These are phyloP conservation scores for Colletes collaris DNA, from an alignment of 2,888 invertebrate species.

Conservation along the genomic window DNA sequence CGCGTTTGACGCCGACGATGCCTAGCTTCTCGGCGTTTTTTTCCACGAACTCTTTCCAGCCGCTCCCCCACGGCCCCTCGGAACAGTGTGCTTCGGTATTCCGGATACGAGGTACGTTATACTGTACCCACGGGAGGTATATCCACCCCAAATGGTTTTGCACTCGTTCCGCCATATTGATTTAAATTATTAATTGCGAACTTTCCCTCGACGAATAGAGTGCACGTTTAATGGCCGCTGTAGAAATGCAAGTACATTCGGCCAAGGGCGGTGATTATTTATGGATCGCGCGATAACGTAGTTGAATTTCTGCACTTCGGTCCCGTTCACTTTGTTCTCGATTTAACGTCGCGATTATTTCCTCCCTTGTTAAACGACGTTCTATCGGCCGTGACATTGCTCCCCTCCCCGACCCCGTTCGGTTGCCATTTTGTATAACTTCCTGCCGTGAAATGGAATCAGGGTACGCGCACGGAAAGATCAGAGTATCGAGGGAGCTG, in stretches of 20 bases:
- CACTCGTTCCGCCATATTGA: constrained; percentile 77
- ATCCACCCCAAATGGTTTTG: constrained; percentile 71
- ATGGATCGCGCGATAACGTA: constrained; percentile 38
- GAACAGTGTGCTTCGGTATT: constrained; percentile 53
- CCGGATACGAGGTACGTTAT: constrained; percentile 59
- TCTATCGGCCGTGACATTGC: constrained; percentile 12
- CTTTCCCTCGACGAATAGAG: constrained; percentile 68
- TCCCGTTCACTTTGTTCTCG: constrained; percentile 13
- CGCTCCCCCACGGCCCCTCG: constrained; percentile 11
- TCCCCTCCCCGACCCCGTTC: background rate
- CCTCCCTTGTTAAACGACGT: background rate
- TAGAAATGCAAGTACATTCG: constrained; percentile 41
- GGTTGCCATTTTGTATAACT: background rate
- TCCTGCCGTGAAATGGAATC: constrained; percentile 20
- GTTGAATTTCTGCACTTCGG: constrained; percentile 25
- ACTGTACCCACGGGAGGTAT: constrained; percentile 77
- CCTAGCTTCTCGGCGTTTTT: constrained; percentile 48
- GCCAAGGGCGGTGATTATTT: constrained; percentile 54
- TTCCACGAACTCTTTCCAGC: background rate
- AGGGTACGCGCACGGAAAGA: background rate
- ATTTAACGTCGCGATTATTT: constrained; percentile 25
- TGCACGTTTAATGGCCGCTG: constrained; percentile 67
- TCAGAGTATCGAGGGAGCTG: no score
- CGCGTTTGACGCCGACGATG: constrained; percentile 58
- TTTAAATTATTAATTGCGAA: constrained; percentile 81